These are phyloP conservation scores for Meloidogyne exigua DNA, from an alignment of 1,140 invertebrate genomes.

Conservation along the genomic window DNA sequence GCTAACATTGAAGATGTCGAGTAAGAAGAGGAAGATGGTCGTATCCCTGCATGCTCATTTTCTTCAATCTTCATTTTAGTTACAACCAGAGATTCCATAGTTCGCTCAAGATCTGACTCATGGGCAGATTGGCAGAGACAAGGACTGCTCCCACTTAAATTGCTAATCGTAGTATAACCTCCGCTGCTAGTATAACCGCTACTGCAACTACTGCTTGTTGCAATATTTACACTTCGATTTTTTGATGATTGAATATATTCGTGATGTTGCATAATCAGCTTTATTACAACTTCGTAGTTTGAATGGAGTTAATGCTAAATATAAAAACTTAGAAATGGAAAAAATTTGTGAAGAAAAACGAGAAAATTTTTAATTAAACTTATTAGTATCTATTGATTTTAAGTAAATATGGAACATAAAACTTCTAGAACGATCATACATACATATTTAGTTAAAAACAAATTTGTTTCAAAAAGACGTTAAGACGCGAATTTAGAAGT, in stretches of 20 bases:
- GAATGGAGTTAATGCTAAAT: too few species aligned
- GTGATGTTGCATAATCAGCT: background rate
- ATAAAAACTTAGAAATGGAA: too few species aligned
- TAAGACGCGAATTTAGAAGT: too few species aligned
- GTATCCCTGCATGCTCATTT: background rate
- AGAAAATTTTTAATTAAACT: too few species aligned
- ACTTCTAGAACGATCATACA: too few species aligned
- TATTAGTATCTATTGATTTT: too few species aligned
- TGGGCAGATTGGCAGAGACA: background rate
- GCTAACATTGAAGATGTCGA: background rate
- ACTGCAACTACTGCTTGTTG: background rate
- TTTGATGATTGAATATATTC: background rate
- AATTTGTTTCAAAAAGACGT: too few species aligned
- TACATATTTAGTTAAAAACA: too few species aligned
- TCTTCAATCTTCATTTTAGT: background rate
- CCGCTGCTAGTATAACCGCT: background rate
- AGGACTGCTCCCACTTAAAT: background rate
- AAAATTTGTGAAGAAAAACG: too few species aligned
- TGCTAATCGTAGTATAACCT: background rate
- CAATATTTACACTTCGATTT: background rate
- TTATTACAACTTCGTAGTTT: background rate
- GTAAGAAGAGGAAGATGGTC: conserved; percentile 16
- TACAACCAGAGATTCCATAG: conserved; percentile 20
- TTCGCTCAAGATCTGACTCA: conserved; percentile 6
- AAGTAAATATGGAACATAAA: too few species aligned